A percentile compares a stretch with the other conserved stretches of the same genome.
phyloP scores from a whole-genome alignment of 2,113 vertebrate genomes.

The Myrmecobius fasciatus region DNA sequence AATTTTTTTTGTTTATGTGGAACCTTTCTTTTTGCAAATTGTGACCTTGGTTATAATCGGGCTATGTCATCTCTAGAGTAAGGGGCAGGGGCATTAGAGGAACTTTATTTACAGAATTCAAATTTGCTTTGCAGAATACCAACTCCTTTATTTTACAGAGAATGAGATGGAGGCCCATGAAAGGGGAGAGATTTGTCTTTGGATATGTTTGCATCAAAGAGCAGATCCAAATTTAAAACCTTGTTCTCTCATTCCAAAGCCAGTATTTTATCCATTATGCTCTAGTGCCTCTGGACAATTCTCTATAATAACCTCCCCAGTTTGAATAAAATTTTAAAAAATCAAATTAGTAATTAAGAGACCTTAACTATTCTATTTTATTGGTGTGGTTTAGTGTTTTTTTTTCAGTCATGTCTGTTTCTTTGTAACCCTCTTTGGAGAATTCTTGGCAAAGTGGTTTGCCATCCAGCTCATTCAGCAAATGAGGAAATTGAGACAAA shows the following conservation, averaged over 20 bases:
- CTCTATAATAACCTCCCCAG: background rate
- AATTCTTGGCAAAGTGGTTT: background rate
- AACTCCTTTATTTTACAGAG: background rate
- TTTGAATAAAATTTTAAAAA: background rate
- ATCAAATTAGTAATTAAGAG: background rate
- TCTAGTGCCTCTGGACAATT: background rate
- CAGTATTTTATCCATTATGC: background rate
- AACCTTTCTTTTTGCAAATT: background rate
- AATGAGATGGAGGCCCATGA: background rate
- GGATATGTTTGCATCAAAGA: background rate
- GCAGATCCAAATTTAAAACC: background rate
- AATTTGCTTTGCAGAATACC: background rate
- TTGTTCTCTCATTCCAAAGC: background rate
- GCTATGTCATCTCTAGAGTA: background rate
- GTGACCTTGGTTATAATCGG: background rate
- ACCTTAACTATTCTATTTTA: background rate
- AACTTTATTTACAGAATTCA: background rate
- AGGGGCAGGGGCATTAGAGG: background rate
- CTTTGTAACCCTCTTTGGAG: background rate
- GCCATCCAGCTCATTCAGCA: background rate
- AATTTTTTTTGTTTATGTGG: background rate
- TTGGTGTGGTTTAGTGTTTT: too few species aligned
- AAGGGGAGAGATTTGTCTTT: background rate
- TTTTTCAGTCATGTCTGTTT: background rate
- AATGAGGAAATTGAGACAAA: background rate